Evolutionary conservation across 2,888 invertebrate genomes (phyloP), one percentile per base, ranked within the genome.

Genomic region (Lepidonotus clava): DNA sequence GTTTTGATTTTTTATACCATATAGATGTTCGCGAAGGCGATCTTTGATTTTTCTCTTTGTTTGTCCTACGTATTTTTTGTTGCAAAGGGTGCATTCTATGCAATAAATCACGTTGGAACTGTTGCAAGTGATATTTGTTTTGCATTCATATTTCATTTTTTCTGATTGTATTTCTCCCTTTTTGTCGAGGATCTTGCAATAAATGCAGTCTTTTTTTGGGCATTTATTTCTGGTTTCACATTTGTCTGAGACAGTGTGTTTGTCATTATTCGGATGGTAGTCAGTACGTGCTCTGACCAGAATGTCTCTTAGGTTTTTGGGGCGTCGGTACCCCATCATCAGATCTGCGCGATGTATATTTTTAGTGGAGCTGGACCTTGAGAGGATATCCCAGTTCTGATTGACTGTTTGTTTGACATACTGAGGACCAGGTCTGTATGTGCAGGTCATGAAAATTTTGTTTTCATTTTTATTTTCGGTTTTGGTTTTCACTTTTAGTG

Each of bases 51-150:
- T 56, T n/a, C 56, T 8, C n/a, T 56, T 56, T 4, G 56, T 56
- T 56, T 56, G 14, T n/a, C 56, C 56, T 4, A 56, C 56, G 56
- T 56, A 56, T 56, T n/a, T 8, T n/a, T 56, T 56, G n/a, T n/a
- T n/a, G 56, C 56, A 56, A 4, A 5, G 5, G 8, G 5, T 56
- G 56, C 56, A 56, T 4, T 56, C 14, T 14, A 56, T 56, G 56
- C 56, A 56, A n/a, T 56, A 56, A 8, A 56, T n/a, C 5, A 56
- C 5, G n/a, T 56, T 56, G 4, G 56, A 56, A 56, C 56, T 56
- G 56, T n/a, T n/a, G 56, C 56, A 56, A n/a, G 8, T 56, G 8
- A 56, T 56, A n/a, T 56, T 56, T n/a, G 56, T n/a, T 56, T 56
- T 56, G 56, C n/a, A 4, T 56, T n/a, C n/a, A n/a, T n/a, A n/a